phyloP scores from a whole-genome alignment of 1,140 invertebrate genomes.

The Myzus persicae region DNA sequence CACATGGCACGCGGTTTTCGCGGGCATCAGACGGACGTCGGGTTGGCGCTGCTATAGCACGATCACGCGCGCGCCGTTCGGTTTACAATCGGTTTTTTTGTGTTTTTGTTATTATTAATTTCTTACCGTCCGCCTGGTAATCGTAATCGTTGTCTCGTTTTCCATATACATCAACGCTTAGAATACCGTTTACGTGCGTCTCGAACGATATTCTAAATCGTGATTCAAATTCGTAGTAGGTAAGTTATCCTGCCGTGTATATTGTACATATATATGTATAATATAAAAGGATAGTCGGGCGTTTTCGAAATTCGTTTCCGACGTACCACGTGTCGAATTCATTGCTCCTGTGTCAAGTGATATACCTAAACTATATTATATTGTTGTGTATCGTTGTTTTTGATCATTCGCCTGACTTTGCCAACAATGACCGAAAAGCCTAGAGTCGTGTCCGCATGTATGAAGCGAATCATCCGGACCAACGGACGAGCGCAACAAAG shows the following conservation, averaged over 20 bases:
- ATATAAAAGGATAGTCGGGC: not conserved
- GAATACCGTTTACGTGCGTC: not conserved
- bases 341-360: not conserved
- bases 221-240: not conserved
- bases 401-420: not conserved
- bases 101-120: not conserved
- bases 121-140: not conserved
- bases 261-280: no score
- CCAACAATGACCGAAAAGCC: constrained; percentile 44
- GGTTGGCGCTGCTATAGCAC: not conserved
- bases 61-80: not conserved
- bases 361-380: not conserved
- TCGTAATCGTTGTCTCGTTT: not conserved
- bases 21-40: constrained; percentile 25
- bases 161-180: not conserved
- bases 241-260: no score
- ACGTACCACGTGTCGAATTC: not conserved
- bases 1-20: constrained; percentile 28
- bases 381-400: not conserved
- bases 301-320: not conserved
- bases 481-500: constrained; percentile 61
- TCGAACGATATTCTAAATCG: not conserved
- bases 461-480: constrained; percentile 51
- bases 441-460: constrained; percentile 46
- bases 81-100: not conserved